Evolutionary conservation across 2,113 vertebrate species (phyloP), one percentile per base, ranked within the genome.

Genomic region (Vanacampus margaritifer): DNA sequence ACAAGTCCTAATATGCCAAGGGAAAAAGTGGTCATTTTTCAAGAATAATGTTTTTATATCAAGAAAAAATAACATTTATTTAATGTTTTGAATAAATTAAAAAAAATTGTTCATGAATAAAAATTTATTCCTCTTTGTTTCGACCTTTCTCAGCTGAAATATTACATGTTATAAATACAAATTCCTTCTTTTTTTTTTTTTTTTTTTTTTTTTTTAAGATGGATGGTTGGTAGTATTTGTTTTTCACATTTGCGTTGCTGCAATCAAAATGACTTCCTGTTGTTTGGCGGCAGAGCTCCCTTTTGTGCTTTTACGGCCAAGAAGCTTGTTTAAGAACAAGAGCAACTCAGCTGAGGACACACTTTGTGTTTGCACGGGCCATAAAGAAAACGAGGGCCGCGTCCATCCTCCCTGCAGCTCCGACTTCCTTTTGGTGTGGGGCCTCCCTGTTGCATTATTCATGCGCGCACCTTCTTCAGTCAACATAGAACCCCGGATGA

Each of bases 331-430:
- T 81, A 43, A 64, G 56, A 72, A 59, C 69, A 76, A 32, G 68
- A 60, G 57, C 56, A 57, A 37, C 75, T 73, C 64, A 58, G 73
- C 74, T 69, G 54, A 75, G 64, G 75, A 56, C 58, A 67, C 68
- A 71, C 58, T 70, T 69, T 71, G 76, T 81, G 76, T 82, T 86
- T 85, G 74, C 60, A 8, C 46, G 67, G 39, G 65, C 67, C 68
- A 50, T 79, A 78, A 85, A 85, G 56, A 69, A 78, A 75, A 76
- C 82, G 75, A 81, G 57, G 66, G 60, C 48, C 1, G 61, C 24
- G 65, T 61, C 62, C 71, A 45, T 53, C 65, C 45, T 53, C 63
- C 50, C 58, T 54, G 39, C 79, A 80, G 65, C 51, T 65, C 73
- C 45, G 9, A 7, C 53, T 61, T 73, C 32, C 63, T 74, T 43